Base-by-base conservation (phyloP, 2,888 invertebrate species). In the Orthosia cruda region DNA sequence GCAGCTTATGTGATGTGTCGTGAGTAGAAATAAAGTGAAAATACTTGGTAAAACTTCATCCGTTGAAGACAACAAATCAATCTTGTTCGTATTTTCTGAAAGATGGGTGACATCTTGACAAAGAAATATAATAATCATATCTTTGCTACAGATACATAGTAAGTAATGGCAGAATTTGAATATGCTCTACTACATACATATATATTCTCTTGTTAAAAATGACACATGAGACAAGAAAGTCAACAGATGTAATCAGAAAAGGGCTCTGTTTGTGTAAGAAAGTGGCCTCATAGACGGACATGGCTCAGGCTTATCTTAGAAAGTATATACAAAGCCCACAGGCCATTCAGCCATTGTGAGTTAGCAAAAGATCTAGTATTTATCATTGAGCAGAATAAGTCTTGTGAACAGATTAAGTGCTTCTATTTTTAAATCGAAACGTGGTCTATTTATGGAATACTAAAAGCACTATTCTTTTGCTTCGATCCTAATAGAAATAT, bases 271-370 rank as follows among this genome's bases (percentile, higher is more conserved):
- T 87, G 77, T 86, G 75, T 79, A 77, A 77, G 74, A 85, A 83
- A 86, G 76, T 81, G 76, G 67, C 62, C 71, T 67, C 75, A 64
- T 77, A 77, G 76, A 79, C 77, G 74, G 84, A 80, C 75, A 74
- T 85, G 76, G 68, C 80, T 83, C 85, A 79, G 82, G 83, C 86
- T 89, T 91, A 89, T 88, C 89, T 83, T 68, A 73, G 76, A 76
- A 80, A 87, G 87, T 90, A 87, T 91, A 61, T 20, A 88, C 88
- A 83, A 81, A 65, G 71, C 71, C 84, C 75, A 54, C 68, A 55
- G 77, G 77, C 80, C 76, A 81, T 85, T 85, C 81, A 81, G 77
- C 76, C 76, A 77, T 82, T 74, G 80, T 84, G 85, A 87, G 70
- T 88, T 74, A 88, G 81, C 87, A 77, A 71, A 74, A 81, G 72